These are phyloP conservation scores for Azemiops feae DNA, from an alignment of 2,113 vertebrate species.

Conservation along the genomic window DNA sequence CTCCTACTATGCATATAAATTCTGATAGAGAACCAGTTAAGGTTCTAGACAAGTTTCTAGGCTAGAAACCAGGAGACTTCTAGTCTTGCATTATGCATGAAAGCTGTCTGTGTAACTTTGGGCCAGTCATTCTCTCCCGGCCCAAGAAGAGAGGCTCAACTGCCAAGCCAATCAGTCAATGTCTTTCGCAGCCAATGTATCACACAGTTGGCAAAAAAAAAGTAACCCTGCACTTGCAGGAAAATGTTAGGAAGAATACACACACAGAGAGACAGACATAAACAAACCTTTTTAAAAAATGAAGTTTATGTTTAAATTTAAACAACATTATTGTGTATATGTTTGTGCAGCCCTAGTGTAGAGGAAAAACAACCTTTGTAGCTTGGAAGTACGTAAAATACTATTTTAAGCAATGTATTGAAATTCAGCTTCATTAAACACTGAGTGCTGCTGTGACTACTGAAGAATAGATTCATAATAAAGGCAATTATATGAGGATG, in stretches of 20 bases:
- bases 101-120: not conserved
- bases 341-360: not conserved
- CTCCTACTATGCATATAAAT: not conserved
- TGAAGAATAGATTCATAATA: slow-evolving; percentile 51
- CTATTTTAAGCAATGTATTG: slow-evolving; percentile 9
- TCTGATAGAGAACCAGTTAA: not conserved
- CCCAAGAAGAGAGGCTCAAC: not conserved
- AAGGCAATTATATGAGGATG: slow-evolving; percentile 50
- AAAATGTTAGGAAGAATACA: not conserved
- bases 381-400: not conserved
- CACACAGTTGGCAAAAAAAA: not conserved
- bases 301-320: not conserved
- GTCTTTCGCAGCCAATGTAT: not conserved
- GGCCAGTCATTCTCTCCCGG: not conserved
- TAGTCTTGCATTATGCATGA: not conserved
- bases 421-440: slow-evolving; percentile 35
- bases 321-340: not conserved
- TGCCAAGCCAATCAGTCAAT: not conserved
- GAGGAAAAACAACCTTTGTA: slow-evolving; percentile 16
- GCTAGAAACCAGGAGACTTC: not conserved
- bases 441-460: slow-evolving; percentile 14
- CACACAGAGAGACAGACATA: fast-evolving
- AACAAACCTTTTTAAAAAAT: not conserved
- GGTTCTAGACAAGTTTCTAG: not conserved
- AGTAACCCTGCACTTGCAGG: not conserved